A percentile compares a stretch with the other conserved stretches of the same genome.
phyloP scores from a whole-genome alignment of 2,888 invertebrate genomes.

The Holacanthella duospinosa region DNA sequence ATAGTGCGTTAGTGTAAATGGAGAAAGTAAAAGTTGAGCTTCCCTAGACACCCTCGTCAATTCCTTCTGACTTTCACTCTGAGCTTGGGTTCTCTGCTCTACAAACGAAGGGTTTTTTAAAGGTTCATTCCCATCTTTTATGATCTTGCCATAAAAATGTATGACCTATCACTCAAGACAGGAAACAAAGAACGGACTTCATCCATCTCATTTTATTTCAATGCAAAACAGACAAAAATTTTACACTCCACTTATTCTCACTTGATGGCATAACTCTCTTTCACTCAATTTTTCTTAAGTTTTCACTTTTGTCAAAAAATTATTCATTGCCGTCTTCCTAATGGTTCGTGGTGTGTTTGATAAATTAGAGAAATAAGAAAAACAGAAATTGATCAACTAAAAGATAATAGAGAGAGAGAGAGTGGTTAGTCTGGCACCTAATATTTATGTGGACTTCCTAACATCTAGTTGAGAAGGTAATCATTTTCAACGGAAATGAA shows the following conservation, averaged over 20 bases:
- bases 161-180: background rate
- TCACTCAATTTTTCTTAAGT: background rate
- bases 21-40: background rate
- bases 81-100: too few relatives aligned
- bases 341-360: too few relatives aligned
- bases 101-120: too few relatives aligned
- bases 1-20: too few relatives aligned
- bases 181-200: background rate
- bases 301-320: too few relatives aligned
- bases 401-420: too few relatives aligned
- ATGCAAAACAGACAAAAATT: background rate
- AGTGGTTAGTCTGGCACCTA: too few relatives aligned
- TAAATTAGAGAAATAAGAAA: too few relatives aligned
- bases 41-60: background rate
- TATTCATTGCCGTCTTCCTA: too few relatives aligned
- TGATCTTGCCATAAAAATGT: constrained; percentile 3
- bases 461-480: background rate
- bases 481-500: background rate
- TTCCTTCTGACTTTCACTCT: background rate
- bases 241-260: background rate
- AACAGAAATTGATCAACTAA: too few relatives aligned
- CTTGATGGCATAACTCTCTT: constrained; percentile 5
- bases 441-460: background rate
- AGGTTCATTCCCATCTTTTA: background rate
- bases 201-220: background rate